Evolutionary conservation across 2,797 vertebrate species (phyloP).

Genomic region (Muscicapa comitata): DNA sequence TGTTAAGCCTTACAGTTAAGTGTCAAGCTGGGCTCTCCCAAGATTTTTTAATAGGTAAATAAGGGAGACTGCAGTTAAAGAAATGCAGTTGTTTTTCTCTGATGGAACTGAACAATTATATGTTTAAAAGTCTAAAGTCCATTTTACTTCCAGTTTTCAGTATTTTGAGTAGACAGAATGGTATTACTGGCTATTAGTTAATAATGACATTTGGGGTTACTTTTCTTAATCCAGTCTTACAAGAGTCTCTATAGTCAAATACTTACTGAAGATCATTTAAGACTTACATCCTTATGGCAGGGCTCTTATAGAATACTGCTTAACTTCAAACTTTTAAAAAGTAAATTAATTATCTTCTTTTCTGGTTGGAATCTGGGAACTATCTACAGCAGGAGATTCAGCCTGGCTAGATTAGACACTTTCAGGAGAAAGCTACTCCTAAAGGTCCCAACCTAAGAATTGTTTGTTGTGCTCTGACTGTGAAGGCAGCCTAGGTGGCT

Average conservation of each 20-base stretch:
- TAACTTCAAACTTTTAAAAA: neutral
- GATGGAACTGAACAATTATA: neutral
- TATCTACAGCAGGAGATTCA: neutral
- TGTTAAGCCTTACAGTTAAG: neutral
- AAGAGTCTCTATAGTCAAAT: neutral
- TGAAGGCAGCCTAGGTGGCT: neutral
- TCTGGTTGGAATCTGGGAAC: neutral
- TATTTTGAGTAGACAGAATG: neutral
- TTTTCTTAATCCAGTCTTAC: neutral
- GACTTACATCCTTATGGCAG: neutral
- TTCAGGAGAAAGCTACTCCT: neutral
- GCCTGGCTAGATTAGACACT: neutral
- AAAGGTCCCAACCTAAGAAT: neutral
- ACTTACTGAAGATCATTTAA: neutral
- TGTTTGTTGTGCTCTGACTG: neutral
- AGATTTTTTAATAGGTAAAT: neutral
- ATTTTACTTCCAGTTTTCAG: neutral
- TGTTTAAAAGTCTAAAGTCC: neutral
- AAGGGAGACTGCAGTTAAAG: neutral
- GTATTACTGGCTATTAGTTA: neutral
- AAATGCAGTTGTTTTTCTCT: neutral
- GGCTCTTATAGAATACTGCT: neutral
- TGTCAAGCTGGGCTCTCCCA: neutral
- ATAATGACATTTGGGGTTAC: neutral
- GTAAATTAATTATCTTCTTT: neutral